A percentile compares a stretch with the other conserved stretches of the same genome.
Evolutionary conservation across 2,113 vertebrate species (phyloP).

Genomic region (Plectropomus leopardus): DNA sequence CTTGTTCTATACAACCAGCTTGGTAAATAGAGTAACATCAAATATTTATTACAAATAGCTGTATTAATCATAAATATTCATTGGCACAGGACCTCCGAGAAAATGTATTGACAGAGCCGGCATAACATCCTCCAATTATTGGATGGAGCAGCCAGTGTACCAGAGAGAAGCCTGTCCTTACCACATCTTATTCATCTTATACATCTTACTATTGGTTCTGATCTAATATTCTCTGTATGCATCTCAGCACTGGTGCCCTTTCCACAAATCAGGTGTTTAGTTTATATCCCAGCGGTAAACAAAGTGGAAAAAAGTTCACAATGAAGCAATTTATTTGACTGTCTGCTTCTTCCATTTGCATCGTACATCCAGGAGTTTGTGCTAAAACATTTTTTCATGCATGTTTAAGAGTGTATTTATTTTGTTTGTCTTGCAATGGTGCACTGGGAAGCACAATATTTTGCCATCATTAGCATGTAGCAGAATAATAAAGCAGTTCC

Average conservation of each 20-base stretch:
- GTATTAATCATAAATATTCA: slow-evolving; percentile 83
- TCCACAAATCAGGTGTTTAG: slow-evolving; percentile 33
- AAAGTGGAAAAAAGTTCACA: slow-evolving; percentile 29
- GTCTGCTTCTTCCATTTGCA: background rate
- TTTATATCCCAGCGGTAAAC: slow-evolving; percentile 27
- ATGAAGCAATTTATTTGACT: slow-evolving; percentile 9
- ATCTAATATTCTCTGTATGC: slow-evolving; percentile 44
- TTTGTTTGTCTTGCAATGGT: background rate
- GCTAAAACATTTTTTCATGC: background rate
- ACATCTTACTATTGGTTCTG: slow-evolving; percentile 11
- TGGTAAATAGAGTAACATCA: slow-evolving; percentile 72
- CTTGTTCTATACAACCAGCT: slow-evolving; percentile 49
- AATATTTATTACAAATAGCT: slow-evolving; percentile 82
- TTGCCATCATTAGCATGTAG: background rate
- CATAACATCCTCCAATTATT: slow-evolving; percentile 76
- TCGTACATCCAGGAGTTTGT: background rate
- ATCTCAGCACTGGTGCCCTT: slow-evolving; percentile 29
- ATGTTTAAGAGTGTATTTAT: slow-evolving; percentile 2
- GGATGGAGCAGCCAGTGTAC: slow-evolving; percentile 44
- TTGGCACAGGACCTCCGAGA: slow-evolving; percentile 59
- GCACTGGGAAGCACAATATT: background rate
- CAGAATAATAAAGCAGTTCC: background rate
- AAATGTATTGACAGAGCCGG: slow-evolving; percentile 65
- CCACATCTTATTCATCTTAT: slow-evolving; percentile 20
- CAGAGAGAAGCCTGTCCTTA: slow-evolving; percentile 50